Evolutionary conservation across 92 coral and sea anemone species (phyloP), one percentile per base, ranked within the genome.

Genomic region (Epizoanthus fatuus): DNA sequence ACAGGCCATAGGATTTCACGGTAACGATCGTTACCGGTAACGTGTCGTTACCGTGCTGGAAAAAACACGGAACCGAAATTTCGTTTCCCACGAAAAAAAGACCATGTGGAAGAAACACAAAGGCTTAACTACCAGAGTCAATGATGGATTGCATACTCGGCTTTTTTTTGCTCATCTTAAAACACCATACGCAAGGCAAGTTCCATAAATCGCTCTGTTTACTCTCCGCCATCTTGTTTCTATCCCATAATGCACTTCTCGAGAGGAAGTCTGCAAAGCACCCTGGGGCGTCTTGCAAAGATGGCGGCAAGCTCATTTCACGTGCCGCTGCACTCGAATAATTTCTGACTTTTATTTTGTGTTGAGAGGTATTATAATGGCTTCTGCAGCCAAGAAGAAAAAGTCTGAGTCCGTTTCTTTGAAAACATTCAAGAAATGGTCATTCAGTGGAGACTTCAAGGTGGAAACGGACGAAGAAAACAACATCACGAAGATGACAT

Each of bases 391-490:
- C 52, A 84, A 72, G 56, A 84, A 74, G 72, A 39, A 58, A 83
- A 83, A 70, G 75, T 55, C 44, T 8, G 62, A 60, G 71, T 56
- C 81, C 32, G 10, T 83, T 71, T 59, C 72, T 72, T 59, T 59
- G n/a, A 73, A 72, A 49, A 72, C 73, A 19, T 82, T 63, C 71
- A 38, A 35, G 39, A 74, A 52, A 67, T 84, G 83, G 68, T 84
- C 88, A 47, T 84, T 84, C 45, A 63, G 83, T 75, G 77, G 60
- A 5, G 88, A 85, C 63, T 75, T 85, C 73, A 68, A 71, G 35
- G 63, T 47, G 60, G 81, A 63, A 75, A 75, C 59, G 38, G 76
- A 85, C 13, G 88, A 29, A 10, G 83, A 64, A 54, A 58, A 63
- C 39, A 71, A 74, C 40, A 75, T 85, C 56, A 51, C 67, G n/a